Conservation (phyloP, 1,140 invertebrate species). For the Drosophila ficusphila region DNA sequence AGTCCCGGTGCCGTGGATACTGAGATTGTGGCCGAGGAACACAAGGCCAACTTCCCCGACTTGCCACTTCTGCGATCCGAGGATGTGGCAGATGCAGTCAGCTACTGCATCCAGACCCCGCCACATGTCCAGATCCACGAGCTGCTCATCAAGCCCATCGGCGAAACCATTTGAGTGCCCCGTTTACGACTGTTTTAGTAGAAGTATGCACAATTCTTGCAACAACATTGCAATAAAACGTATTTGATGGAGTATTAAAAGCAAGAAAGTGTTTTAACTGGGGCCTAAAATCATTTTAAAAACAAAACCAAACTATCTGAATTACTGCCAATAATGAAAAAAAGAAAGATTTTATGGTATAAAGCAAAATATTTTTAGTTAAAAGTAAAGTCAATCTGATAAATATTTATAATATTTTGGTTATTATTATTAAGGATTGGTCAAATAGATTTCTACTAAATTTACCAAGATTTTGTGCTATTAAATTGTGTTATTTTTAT, state of each 20-base stretch:
- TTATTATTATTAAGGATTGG: too few species aligned
- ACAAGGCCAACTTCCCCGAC: rapidly evolving
- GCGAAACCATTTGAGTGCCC: slow-evolving; percentile 52
- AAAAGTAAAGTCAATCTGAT: too few species aligned
- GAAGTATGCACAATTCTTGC: too few species aligned
- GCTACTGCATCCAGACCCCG: slow-evolving; percentile 85
- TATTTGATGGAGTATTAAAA: background rate
- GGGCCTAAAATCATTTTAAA: too few species aligned
- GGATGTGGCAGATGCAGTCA: slow-evolving; percentile 86
- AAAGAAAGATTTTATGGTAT: too few species aligned
- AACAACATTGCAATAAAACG: background rate
- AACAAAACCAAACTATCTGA: too few species aligned
- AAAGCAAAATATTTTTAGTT: too few species aligned
- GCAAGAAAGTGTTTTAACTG: background rate
- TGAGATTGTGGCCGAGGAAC: slow-evolving; percentile 33
- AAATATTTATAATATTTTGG: too few species aligned
- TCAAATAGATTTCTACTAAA: too few species aligned
- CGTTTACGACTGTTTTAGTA: background rate
- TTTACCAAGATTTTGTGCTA: too few species aligned
- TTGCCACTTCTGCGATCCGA: slow-evolving; percentile 71
- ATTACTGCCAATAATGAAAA: too few species aligned
- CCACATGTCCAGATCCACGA: slow-evolving; percentile 79
- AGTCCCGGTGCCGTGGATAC: slow-evolving; percentile 84
- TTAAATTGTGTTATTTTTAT: too few species aligned
- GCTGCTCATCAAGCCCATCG: slow-evolving; percentile 72